Evolutionary conservation across 2,797 vertebrate species (phyloP), one percentile per base, ranked within the genome.

Genomic region (Lepus townsendii): DNA sequence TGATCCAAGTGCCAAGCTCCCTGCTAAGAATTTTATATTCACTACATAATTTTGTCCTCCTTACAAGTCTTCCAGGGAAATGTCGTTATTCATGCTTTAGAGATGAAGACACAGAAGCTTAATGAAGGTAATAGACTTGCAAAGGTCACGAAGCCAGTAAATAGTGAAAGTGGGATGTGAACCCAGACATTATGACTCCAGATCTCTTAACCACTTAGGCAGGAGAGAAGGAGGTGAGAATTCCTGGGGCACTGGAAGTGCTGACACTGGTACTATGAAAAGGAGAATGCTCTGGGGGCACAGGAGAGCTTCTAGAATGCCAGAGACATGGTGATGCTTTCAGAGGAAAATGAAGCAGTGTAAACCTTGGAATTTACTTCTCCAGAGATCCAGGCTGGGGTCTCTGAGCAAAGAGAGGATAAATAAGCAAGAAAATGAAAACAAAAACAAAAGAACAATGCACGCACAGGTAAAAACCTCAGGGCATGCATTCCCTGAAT

Each of bases 351-450:
- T 30, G 27, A 42, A 63, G 72, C 19, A 84, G 27, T 10, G 16
- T n/a, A 42, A 52, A 52, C 65, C 65, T 65, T 57, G 57, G 12
- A 69, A 76, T 50, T 57, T 75, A 66, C 69, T 50, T 79, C 22
- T 84, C 35, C 71, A 62, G 72, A 94, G 50, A 88, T 54, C 30
- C 20, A 38, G 66, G 30, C 10, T 20, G 66, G 24, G 35, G 24
- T 30, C 79, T 30, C 9, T 38, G 30, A 42, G 26, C 20, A 47
- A 52, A 77, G 77, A 32, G 76, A 93, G 84, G 47, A 24, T 63
- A 88, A 85, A 94, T 62, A 77, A 42, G 17, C 32, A 88, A n/a
- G 42, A 60, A 90, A 84, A 65, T 11, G 52, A 78, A 52, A 38
- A 72, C 17, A n/a, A 27, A 20, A 76, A 30, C 2, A 68, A 50